These are phyloP conservation scores for Hylyphantes graminicola DNA, from an alignment of 1,140 invertebrate species.

Conservation along the genomic window DNA sequence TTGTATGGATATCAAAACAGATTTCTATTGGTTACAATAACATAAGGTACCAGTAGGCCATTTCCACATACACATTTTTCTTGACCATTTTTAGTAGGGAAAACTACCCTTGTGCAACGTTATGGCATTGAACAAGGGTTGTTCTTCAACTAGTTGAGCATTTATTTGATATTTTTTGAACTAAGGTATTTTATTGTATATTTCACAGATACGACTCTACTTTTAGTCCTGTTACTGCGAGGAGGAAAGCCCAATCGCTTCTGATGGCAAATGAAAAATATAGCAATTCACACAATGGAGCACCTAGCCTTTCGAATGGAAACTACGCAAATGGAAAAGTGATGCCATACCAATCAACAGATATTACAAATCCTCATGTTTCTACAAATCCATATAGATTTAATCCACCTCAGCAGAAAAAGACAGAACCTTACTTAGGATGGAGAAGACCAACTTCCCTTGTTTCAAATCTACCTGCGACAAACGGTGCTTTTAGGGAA, in stretches of 20 bases:
- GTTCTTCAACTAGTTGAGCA: too few relatives aligned
- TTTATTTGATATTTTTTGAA: too few relatives aligned
- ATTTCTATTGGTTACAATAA: too few relatives aligned
- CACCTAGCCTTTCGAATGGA: background rate
- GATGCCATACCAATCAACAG: conserved; percentile 40
- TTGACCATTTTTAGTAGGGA: too few relatives aligned
- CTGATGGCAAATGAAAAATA: conserved; percentile 49
- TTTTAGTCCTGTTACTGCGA: conserved; percentile 25
- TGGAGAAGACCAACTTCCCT: conserved; percentile 23
- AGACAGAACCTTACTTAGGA: background rate
- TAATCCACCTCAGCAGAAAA: conserved; percentile 7
- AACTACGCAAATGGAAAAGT: conserved; percentile 13
- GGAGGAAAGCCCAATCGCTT: conserved; percentile 9
- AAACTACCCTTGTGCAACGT: too few relatives aligned
- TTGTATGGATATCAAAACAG: too few relatives aligned
- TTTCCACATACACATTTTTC: too few relatives aligned
- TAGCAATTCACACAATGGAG: conserved; percentile 6
- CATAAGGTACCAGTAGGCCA: too few relatives aligned
- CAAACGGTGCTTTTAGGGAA: background rate
- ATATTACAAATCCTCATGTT: conserved; percentile 11
- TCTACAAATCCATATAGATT: background rate
- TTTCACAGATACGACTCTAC: conserved; percentile 42
- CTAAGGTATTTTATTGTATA: background rate
- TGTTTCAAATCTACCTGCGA: background rate
- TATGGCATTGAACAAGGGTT: too few relatives aligned